Base-by-base conservation (phyloP, 1,140 invertebrate species). In the Polyergus mexicanus region DNA sequence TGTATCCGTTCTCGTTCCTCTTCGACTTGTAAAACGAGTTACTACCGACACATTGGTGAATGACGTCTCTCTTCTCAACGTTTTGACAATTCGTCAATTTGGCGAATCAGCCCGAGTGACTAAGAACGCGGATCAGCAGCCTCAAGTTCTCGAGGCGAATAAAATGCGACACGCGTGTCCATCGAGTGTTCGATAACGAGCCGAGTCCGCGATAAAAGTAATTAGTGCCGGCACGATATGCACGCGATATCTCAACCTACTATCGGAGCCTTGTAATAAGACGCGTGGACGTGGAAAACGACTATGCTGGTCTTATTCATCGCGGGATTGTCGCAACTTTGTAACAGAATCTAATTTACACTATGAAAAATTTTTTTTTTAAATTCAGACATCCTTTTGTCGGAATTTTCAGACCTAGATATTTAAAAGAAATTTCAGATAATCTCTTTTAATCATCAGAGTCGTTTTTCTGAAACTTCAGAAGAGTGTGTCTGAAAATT, bases 311-410 rank as follows among this genome's bases (percentile, higher is more conserved):
- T 35, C 71, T 75, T 54, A 19, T 19, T 4, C 76, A 19, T 35
- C 44, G 47, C 16, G 44, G n/a, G 35, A 78, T 78, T 78, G 28
- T 78, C 76, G 16, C 32, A 68, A 66, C 44, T 78, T 51, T 32
- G 44, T 51, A 54, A 77, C 60, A 35, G 19, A 66, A 66, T 77
- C 41, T 51, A 63, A 78, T 32, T 32, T 2, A 32, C 32, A 32
- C 25, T 1, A 28, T 28, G 1, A 28, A 28, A 32, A 32, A 2
- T 32, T 32, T 32, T 32, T 32, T 32, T 32, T 32, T 32, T 32
- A 32, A 32, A 32, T 3, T 32, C 25, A 28, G 25, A 32, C 32
- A 32, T 3, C 2, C 3, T 32, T 32, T 2, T 0, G 32, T 2
- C 2, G 2, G 32, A 32, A 32, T 32, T 32, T 32, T 32, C 32